Percentiles rank a stretch among this genome's conserved stretches.
phyloP scores from a whole-genome alignment of 2,888 invertebrate species.

The Pseudococcus viburni region DNA sequence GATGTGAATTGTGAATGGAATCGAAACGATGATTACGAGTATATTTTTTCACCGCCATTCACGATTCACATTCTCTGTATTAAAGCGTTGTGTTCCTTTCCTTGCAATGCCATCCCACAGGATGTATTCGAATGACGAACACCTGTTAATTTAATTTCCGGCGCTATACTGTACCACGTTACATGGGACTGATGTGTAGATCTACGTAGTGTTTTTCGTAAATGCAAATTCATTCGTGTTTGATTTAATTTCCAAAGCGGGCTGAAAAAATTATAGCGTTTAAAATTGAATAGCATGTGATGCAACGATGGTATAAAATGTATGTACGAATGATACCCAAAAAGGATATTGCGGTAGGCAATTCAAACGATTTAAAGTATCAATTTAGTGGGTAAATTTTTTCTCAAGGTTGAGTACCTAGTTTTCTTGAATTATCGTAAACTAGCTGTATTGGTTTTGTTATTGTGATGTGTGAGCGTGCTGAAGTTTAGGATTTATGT shows the following conservation, averaged over 20 bases:
- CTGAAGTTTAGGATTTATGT: neutral
- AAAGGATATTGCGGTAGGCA: conserved; percentile 10
- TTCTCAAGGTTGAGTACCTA: neutral
- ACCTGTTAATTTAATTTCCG: conserved; percentile 47
- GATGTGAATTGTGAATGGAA: neutral
- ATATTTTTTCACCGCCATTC: neutral
- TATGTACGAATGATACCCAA: neutral
- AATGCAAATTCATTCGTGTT: conserved; percentile 42
- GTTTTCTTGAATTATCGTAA: neutral
- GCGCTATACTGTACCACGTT: neutral
- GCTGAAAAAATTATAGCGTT: neutral
- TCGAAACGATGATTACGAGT: neutral
- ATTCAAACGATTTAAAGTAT: neutral
- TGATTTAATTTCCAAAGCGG: conserved; percentile 7
- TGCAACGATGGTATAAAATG: neutral
- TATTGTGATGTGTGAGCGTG: neutral
- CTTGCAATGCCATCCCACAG: neutral
- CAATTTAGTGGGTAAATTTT: conserved; percentile 1
- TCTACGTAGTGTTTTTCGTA: neutral
- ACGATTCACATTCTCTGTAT: neutral
- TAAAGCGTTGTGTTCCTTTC: neutral
- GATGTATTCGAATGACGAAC: conserved; percentile 37
- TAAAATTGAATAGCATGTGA: neutral
- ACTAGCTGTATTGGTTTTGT: neutral
- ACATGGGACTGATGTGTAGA: neutral